These are phyloP conservation scores for Tribolium castaneum DNA, from an alignment of 1,140 invertebrate species.

Conservation along the genomic window DNA sequence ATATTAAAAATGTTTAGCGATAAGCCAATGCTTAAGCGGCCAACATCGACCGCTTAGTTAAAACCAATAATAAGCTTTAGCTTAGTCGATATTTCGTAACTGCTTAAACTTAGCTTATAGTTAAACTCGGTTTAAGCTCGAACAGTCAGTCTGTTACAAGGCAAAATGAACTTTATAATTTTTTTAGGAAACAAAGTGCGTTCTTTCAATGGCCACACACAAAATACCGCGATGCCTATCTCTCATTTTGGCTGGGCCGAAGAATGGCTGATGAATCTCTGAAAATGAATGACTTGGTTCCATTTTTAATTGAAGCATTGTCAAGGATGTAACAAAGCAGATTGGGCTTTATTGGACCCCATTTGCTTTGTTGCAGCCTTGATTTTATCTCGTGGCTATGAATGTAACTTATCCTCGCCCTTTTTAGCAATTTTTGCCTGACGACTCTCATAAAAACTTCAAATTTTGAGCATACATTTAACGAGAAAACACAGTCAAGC, in stretches of 20 bases:
- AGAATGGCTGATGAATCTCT: not conserved
- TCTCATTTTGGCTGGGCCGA: not conserved
- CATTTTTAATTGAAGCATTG: slow-evolving; percentile 3
- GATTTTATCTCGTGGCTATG: not conserved
- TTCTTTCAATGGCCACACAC: not conserved
- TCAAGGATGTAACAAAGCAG: slow-evolving; percentile 5
- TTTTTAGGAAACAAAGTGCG: not conserved
- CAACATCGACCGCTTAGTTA: too few species aligned
- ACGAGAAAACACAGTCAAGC: not conserved
- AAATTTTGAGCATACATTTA: not conserved
- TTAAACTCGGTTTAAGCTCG: too few species aligned
- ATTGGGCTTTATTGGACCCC: slow-evolving; percentile 2
- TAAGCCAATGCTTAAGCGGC: too few species aligned
- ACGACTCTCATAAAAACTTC: not conserved
- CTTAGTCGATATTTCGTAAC: too few species aligned
- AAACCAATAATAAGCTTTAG: too few species aligned
- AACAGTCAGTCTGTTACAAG: too few species aligned
- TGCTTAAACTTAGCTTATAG: too few species aligned
- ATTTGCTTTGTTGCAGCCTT: slow-evolving; percentile 1
- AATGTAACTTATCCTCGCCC: not conserved
- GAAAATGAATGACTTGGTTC: not conserved
- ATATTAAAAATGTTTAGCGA: too few species aligned
- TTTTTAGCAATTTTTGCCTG: not conserved
- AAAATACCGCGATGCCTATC: not conserved
- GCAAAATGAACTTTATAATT: not conserved